A percentile compares a stretch with the other conserved stretches of the same genome.
phyloP scores from a whole-genome alignment of 2,797 vertebrate genomes.

The Onychomys arenicola region DNA sequence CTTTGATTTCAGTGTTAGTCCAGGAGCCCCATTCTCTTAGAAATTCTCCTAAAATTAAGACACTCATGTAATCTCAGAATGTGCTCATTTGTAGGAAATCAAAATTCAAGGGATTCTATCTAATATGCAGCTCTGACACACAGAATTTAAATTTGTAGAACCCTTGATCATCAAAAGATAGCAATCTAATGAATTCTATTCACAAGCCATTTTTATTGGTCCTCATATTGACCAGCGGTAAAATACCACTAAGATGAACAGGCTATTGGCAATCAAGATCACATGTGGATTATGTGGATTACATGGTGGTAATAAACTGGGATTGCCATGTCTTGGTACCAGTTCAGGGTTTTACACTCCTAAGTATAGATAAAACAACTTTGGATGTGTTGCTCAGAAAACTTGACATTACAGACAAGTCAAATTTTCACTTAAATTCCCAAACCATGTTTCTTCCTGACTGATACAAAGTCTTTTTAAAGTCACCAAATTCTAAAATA shows the following conservation, averaged over 20 bases:
- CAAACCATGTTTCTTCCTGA: slow-evolving; percentile 9
- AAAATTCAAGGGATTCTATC: background rate
- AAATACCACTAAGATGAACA: background rate
- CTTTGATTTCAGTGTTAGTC: slow-evolving; percentile 37
- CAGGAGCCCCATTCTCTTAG: background rate
- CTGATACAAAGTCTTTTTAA: slow-evolving; percentile 23
- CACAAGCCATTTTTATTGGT: slow-evolving; percentile 30
- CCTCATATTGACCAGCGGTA: background rate
- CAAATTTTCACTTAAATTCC: background rate
- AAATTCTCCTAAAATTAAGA: slow-evolving; percentile 21
- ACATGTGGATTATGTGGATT: background rate
- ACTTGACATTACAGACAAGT: slow-evolving; percentile 5
- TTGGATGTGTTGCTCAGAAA: background rate
- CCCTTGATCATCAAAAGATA: slow-evolving; percentile 8
- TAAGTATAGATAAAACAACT: background rate
- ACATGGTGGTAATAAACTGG: background rate
- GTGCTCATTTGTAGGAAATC: background rate
- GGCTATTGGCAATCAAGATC: background rate
- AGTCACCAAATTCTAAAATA: background rate
- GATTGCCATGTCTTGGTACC: background rate
- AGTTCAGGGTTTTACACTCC: background rate
- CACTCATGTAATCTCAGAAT: background rate
- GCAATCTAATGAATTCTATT: background rate
- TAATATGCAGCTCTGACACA: slow-evolving; percentile 17
- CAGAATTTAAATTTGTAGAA: slow-evolving; percentile 22